phyloP scores from a whole-genome alignment of 2,888 invertebrate genomes.

The Drosophila siamana region DNA sequence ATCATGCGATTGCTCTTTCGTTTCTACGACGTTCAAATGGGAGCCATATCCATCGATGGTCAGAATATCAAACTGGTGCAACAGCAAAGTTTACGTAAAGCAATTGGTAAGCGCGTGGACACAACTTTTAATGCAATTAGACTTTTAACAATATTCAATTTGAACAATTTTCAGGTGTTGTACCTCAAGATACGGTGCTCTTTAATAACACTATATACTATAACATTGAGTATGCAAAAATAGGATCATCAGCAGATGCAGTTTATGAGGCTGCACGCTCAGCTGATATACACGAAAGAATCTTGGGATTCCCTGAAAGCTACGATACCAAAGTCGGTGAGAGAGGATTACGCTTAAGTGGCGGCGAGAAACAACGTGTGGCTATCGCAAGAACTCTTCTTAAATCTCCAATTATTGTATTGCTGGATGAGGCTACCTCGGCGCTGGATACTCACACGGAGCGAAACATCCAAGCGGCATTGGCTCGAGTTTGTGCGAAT shows the following conservation, averaged over 20 bases:
- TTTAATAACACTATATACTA: constrained; percentile 97
- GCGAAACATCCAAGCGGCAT: constrained; percentile 95
- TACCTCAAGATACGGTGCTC: constrained; percentile 98
- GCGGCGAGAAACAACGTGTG: constrained; percentile 98
- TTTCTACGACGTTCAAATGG: constrained; percentile 97
- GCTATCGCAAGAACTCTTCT: constrained; percentile 98
- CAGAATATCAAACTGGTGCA: constrained; percentile 95
- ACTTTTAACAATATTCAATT: background rate
- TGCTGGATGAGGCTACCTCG: constrained; percentile 98
- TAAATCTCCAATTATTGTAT: constrained; percentile 95
- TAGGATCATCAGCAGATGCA: constrained; percentile 92
- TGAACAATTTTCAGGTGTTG: constrained; percentile 89
- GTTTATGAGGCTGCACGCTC: constrained; percentile 95
- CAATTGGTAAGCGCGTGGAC: constrained; percentile 86
- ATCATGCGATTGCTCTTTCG: constrained; percentile 97
- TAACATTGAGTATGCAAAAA: constrained; percentile 96
- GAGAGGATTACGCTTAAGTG: constrained; percentile 96
- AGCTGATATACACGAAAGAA: constrained; percentile 97
- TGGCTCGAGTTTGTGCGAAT: constrained; percentile 93
- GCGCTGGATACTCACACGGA: constrained; percentile 98
- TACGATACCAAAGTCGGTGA: constrained; percentile 97
- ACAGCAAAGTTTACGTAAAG: constrained; percentile 92
- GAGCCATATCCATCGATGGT: constrained; percentile 94
- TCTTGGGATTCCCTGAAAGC: constrained; percentile 95
- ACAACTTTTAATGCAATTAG: background rate